Evolutionary conservation across 2,888 invertebrate genomes (phyloP).

Genomic region (Gymnosoma rotundatum): DNA sequence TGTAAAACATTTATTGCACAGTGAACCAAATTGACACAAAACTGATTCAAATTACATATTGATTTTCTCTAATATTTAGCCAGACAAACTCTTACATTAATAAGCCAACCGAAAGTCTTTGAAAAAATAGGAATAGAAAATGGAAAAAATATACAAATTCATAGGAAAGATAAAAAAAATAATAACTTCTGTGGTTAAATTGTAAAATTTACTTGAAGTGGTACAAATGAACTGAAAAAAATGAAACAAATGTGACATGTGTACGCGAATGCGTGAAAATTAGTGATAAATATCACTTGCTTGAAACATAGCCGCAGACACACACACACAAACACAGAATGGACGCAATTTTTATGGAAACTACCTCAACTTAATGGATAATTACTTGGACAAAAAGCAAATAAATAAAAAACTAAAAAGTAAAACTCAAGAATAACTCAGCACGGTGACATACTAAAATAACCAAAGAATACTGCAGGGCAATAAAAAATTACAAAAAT

Average conservation of each 20-base stretch:
- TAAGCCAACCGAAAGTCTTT: constrained; percentile 13
- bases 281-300: constrained; percentile 56
- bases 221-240: no score
- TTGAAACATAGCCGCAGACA: constrained; percentile 12
- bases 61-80: constrained; percentile 42
- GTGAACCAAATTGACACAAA: constrained; percentile 32
- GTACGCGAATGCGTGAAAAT: constrained; percentile 59
- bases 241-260: constrained; percentile 12
- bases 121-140: constrained; percentile 3
- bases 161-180: no score
- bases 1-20: constrained; percentile 31
- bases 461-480: constrained; percentile 17
- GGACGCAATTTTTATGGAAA: constrained; percentile 31
- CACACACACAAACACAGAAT: constrained; percentile 2
- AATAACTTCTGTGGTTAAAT: no score
- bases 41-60: constrained; percentile 50
- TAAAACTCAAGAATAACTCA: constrained; percentile 11
- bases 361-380: constrained; percentile 35
- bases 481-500: constrained; percentile 20
- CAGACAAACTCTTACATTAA: constrained; percentile 10
- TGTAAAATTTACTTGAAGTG: no score
- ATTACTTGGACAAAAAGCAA: constrained; percentile 46
- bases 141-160: constrained; percentile 11
- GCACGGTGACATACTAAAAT: constrained; percentile 49
- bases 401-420: constrained; percentile 34